Conservation (phyloP, 1,140 invertebrate genomes). For the Vanessa atalanta region DNA sequence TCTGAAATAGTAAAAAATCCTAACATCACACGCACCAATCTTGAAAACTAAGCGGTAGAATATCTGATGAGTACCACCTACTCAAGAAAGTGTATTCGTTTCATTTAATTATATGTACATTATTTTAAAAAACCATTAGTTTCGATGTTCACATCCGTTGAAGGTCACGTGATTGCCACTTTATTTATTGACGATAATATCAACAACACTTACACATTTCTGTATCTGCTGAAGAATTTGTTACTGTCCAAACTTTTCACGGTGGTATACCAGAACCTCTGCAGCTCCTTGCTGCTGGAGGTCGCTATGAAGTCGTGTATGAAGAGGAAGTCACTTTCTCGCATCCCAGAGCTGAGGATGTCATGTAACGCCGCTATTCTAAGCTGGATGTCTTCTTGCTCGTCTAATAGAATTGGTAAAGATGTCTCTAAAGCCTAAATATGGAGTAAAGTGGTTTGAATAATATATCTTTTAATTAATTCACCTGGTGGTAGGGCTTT, state of each 20-base stretch:
- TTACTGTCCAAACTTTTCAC: constrained; percentile 85
- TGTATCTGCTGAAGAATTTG: constrained; percentile 55
- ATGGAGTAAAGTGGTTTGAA: neutral
- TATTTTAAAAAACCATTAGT: no score
- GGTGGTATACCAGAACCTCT: constrained; percentile 87
- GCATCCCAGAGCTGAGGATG: constrained; percentile 83
- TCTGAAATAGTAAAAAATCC: no score
- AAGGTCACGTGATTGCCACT: no score
- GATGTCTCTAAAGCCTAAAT: constrained; percentile 72
- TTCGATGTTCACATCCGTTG: no score
- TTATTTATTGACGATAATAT: neutral
- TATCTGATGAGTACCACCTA: no score
- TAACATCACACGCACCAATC: no score
- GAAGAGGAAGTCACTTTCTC: constrained; percentile 84
- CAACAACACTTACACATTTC: constrained; percentile 56
- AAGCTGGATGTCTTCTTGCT: constrained; percentile 84
- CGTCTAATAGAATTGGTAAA: constrained; percentile 85
- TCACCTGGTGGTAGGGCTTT: no score
- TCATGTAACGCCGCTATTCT: constrained; percentile 84
- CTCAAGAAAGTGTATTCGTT: no score
- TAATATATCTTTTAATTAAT: no score
- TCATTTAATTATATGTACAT: no score
- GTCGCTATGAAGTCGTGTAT: constrained; percentile 85
- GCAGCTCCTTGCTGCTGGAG: constrained; percentile 84
- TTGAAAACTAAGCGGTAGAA: no score